A percentile compares a stretch with the other conserved stretches of the same genome.
Conservation (phyloP, 2,113 vertebrate genomes). For the Ia io region DNA sequence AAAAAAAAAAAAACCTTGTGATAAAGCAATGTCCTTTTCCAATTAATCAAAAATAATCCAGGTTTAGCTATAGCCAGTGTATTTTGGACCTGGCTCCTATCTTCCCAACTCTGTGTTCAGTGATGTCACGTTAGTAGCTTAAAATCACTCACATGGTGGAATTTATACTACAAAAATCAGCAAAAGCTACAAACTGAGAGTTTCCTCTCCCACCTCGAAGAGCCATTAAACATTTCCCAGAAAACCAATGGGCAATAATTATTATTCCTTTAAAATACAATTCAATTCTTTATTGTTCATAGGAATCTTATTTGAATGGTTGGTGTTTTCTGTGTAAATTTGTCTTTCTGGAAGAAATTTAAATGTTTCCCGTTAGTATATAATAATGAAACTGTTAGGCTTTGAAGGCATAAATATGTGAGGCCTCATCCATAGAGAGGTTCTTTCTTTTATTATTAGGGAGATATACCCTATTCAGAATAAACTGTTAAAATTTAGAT, state of each 20-base stretch:
- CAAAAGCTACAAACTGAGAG: conserved; percentile 21
- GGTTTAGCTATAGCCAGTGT: not conserved
- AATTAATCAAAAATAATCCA: not conserved
- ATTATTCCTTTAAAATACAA: conserved; percentile 33
- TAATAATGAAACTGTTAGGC: not conserved
- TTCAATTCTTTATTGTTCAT: not conserved
- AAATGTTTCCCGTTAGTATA: not conserved
- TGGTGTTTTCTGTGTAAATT: not conserved
- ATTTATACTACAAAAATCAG: not conserved
- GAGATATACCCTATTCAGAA: not conserved
- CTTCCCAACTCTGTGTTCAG: not conserved
- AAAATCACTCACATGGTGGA: not conserved
- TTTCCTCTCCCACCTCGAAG: not conserved
- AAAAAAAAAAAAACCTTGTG: not conserved
- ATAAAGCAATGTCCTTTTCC: not conserved
- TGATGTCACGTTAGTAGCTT: not conserved
- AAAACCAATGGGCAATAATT: not conserved
- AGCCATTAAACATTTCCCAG: not conserved
- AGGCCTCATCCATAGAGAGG: not conserved
- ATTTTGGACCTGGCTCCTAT: not conserved
- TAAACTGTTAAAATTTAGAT: not conserved
- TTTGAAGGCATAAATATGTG: not conserved
- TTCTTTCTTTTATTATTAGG: not conserved
- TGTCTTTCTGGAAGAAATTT: conserved; percentile 21
- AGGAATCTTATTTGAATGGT: not conserved